Percentiles rank a stretch among this genome's conserved stretches.
phyloP scores from a whole-genome alignment of 2,888 invertebrate species.

The Drosophila pseudotakahashii region DNA sequence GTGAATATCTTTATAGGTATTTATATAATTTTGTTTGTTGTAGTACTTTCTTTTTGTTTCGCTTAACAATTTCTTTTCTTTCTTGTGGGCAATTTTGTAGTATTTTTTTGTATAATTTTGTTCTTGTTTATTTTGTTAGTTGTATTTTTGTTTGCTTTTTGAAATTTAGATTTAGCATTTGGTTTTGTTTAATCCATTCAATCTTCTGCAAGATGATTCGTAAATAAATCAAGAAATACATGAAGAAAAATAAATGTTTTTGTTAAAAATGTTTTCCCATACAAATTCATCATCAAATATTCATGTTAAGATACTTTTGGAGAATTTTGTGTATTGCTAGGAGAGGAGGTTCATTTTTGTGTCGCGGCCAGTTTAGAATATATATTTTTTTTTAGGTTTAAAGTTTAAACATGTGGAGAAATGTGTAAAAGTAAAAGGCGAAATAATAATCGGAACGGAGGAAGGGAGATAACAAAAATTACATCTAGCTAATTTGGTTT shows the following conservation, averaged over 20 bases:
- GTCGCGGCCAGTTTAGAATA: conserved; percentile 26
- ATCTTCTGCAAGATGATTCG: conserved; percentile 84
- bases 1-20: conserved; percentile 66
- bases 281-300: conserved; percentile 49
- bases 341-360: conserved; percentile 36
- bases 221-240: conserved; percentile 81
- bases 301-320: conserved; percentile 34
- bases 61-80: conserved; percentile 58
- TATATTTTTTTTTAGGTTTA: background rate
- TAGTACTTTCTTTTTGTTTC: conserved; percentile 43
- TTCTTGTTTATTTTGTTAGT: conserved; percentile 52
- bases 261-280: conserved; percentile 66
- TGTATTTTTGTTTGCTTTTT: conserved; percentile 54
- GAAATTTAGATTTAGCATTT: conserved; percentile 58
- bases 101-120: conserved; percentile 60
- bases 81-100: conserved; percentile 70
- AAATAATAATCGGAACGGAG: conserved; percentile 9
- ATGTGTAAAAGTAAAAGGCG: conserved; percentile 29
- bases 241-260: conserved; percentile 72
- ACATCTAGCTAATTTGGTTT: conserved; percentile 54
- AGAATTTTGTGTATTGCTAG: conserved; percentile 42
- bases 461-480: conserved; percentile 22
- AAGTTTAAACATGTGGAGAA: conserved; percentile 21
- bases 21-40: conserved; percentile 56
- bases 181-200: conserved; percentile 83